Evolutionary conservation across 2,888 invertebrate species (phyloP).

Genomic region (Syrista parreyssii): DNA sequence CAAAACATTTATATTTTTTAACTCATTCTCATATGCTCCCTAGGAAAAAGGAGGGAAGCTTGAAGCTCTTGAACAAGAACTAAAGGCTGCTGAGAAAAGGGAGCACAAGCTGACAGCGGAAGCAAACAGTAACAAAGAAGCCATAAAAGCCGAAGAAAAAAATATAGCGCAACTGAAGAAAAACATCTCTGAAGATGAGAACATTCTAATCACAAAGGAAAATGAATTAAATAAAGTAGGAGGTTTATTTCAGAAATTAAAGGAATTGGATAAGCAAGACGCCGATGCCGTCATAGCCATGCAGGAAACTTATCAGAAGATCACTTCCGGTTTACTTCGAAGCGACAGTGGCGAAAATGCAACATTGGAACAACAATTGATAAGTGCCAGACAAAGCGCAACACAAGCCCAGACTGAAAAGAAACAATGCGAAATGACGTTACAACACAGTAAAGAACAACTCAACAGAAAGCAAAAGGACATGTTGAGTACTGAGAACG

Average conservation of each 20-base stretch:
- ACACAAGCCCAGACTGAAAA: conserved; percentile 83
- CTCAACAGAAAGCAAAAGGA: conserved; percentile 76
- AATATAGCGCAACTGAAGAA: conserved; percentile 76
- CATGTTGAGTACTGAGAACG: conserved; percentile 74
- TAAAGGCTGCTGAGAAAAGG: conserved; percentile 74
- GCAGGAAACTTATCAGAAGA: conserved; percentile 84
- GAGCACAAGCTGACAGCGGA: conserved; percentile 76
- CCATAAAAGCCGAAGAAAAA: conserved; percentile 76
- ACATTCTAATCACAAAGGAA: conserved; percentile 71
- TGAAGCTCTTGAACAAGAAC: conserved; percentile 72
- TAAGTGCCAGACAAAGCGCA: conserved; percentile 81
- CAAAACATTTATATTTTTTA: conserved; percentile 8
- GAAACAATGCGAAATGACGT: conserved; percentile 82
- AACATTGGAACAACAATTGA: conserved; percentile 90
- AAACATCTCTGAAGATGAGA: conserved; percentile 77
- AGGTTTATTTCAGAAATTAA: conserved; percentile 75
- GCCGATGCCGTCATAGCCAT: conserved; percentile 77
- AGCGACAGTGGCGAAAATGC: conserved; percentile 83
- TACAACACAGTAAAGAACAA: conserved; percentile 73
- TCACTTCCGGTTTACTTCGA: conserved; percentile 84
- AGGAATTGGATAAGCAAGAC: conserved; percentile 75
- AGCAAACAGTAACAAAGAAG: conserved; percentile 74
- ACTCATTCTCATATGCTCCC: conserved; percentile 25
- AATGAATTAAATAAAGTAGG: conserved; percentile 73
- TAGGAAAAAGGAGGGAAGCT: conserved; percentile 78